Base-by-base conservation (phyloP, 2,797 vertebrate species). In the Enteromius viviparus region DNA sequence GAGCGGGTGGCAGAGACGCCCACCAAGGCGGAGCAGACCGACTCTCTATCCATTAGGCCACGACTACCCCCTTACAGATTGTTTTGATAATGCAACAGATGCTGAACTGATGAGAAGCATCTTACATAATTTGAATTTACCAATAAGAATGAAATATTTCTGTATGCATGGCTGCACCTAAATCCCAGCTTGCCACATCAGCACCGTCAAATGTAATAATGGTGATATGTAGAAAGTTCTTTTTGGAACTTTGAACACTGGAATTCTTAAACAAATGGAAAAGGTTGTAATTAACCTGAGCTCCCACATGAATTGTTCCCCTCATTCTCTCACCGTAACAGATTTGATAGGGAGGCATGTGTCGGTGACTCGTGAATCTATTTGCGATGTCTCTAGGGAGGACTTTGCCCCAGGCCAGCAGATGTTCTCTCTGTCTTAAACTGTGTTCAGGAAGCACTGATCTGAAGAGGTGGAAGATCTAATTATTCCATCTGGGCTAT, bases 351-450 rank as follows among this genome's bases (percentile, higher is more conserved):
- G 21, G 19, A 58, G 81, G 62, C 81, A 77, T 78, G 75, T 26
- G 53, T 70, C 74, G 49, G 40, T 70, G 53, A 69, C 53, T 78
- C 6, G 76, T 87, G 81, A 75, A 82, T 84, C 81, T 76, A 53
- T 72, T 80, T 23, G 21, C 1, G 8, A 37, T 64, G 49, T 79
- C 82, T 70, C 72, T 51, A 76, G 78, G 71, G 82, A 82, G 51
- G 49, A 78, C 23, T 80, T 84, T 71, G 82, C 78, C 82, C 60
- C 62, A 37, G 58, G 82, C 77, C 40, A 60, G 47, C 77, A 86
- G 81, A 86, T 86, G 82, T 72, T 81, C n/a, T 26, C 71, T 69
- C 47, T 80, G 47, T 70, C 66, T 76, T 80, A 76, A 80, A 80
- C 42, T 49, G 82, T 83, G 77, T 60, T 84, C 19, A 51, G 75